These are phyloP conservation scores for Ormyrus labotus DNA, from an alignment of 2,888 invertebrate species.

Conservation along the genomic window DNA sequence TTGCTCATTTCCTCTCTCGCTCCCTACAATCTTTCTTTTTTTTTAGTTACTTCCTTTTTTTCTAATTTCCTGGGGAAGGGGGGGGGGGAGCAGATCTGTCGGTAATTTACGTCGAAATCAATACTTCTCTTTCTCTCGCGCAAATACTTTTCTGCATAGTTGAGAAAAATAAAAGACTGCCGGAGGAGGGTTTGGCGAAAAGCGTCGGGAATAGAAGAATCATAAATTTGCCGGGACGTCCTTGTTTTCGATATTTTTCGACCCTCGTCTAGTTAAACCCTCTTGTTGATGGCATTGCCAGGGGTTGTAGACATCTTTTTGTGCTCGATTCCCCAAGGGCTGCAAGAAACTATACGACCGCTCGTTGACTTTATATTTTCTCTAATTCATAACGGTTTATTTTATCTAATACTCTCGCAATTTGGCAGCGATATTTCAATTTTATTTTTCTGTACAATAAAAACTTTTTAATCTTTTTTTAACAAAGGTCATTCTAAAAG, in stretches of 20 bases:
- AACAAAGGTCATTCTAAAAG: too few relatives aligned
- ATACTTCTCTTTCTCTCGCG: too few relatives aligned
- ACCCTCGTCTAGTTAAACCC: slow-evolving; percentile 55
- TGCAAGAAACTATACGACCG: slow-evolving; percentile 13
- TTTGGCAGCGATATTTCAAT: background rate
- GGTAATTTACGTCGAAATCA: too few relatives aligned
- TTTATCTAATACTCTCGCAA: background rate
- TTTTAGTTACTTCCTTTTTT: background rate
- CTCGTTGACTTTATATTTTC: slow-evolving; percentile 44
- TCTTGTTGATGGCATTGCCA: slow-evolving; percentile 46
- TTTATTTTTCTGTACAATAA: background rate
- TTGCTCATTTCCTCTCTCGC: background rate
- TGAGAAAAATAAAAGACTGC: too few relatives aligned
- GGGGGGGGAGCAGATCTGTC: background rate
- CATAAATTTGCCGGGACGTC: slow-evolving; percentile 45
- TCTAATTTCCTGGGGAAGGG: background rate
- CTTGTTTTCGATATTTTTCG: slow-evolving; percentile 56
- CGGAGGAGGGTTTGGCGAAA: background rate
- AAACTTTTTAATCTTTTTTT: slow-evolving; percentile 7
- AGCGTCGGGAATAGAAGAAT: slow-evolving; percentile 27
- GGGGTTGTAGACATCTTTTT: slow-evolving; percentile 44
- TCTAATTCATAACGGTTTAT: slow-evolving; percentile 39
- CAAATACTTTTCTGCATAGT: too few relatives aligned
- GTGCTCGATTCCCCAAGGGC: slow-evolving; percentile 29
- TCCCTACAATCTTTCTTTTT: slow-evolving; percentile 16